These are phyloP conservation scores for Mycalesis mineus DNA, from an alignment of 2,888 invertebrate genomes.

Conservation along the genomic window DNA sequence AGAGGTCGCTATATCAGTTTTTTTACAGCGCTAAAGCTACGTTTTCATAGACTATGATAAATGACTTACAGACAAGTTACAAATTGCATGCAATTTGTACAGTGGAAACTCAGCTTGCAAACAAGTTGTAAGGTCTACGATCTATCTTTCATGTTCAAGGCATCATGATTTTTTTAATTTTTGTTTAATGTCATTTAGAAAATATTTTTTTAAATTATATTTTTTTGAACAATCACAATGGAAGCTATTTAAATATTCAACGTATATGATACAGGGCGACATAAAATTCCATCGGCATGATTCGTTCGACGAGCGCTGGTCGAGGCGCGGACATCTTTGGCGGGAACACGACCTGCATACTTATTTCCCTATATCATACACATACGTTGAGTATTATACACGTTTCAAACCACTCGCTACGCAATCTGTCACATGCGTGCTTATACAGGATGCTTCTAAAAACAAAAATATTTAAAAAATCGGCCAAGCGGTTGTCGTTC, in stretches of 20 bases:
- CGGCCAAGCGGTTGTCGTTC: too few relatives aligned
- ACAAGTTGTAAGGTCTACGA: too few relatives aligned
- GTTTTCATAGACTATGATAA: too few relatives aligned
- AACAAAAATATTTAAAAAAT: background rate
- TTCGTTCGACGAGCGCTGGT: slow-evolving; percentile 70
- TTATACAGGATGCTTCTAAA: background rate
- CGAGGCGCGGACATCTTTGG: slow-evolving; percentile 70
- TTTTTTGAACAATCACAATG: slow-evolving; percentile 39
- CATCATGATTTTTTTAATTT: too few relatives aligned
- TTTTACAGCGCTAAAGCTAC: too few relatives aligned
- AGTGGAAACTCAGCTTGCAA: too few relatives aligned
- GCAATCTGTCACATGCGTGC: background rate
- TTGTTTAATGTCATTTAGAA: too few relatives aligned
- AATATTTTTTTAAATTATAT: too few relatives aligned
- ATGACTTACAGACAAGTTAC: too few relatives aligned
- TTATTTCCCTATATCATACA: slow-evolving; percentile 36
- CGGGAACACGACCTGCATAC: slow-evolving; percentile 60
- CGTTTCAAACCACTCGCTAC: background rate
- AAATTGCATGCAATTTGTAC: too few relatives aligned
- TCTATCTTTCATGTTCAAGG: too few relatives aligned
- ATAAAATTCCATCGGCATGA: slow-evolving; percentile 70
- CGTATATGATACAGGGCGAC: slow-evolving; percentile 54
- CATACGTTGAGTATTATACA: background rate
- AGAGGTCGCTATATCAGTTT: too few relatives aligned
- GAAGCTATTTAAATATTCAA: slow-evolving; percentile 59